phyloP scores from a whole-genome alignment of 2,888 invertebrate species.

The Caenorhabditis auriculariae region DNA sequence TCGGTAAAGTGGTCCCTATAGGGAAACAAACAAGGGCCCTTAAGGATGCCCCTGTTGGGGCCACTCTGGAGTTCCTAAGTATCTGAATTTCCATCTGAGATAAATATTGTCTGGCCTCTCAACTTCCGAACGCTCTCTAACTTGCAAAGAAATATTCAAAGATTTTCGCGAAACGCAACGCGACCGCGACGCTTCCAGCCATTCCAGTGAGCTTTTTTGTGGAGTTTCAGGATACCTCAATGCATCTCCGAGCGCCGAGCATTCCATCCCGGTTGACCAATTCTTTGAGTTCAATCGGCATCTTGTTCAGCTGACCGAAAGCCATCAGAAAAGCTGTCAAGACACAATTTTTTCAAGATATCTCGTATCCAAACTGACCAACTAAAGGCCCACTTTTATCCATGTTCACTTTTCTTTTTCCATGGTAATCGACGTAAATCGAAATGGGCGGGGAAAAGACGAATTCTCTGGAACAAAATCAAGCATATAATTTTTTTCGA shows the following conservation, averaged over 20 bases:
- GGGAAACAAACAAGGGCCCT: no score
- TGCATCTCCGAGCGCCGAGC: slow-evolving; percentile 44
- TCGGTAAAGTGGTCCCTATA: no score
- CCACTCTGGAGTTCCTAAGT: no score
- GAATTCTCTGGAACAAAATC: slow-evolving; percentile 72
- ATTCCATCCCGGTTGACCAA: slow-evolving; percentile 77
- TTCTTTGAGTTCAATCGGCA: slow-evolving; percentile 83
- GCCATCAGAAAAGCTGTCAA: slow-evolving; percentile 31
- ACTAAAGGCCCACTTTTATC: slow-evolving; percentile 74
- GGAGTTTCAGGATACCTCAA: slow-evolving; percentile 28
- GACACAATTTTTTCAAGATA: neutral
- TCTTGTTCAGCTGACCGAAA: slow-evolving; percentile 85
- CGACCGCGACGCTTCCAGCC: no score
- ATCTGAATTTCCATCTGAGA: no score
- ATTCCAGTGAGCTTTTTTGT: no score
- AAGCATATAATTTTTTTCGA: no score
- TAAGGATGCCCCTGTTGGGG: no score
- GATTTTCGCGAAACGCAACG: no score
- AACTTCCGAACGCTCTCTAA: no score
- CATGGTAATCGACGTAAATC: slow-evolving; percentile 90
- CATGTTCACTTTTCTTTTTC: slow-evolving; percentile 70
- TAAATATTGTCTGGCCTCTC: no score
- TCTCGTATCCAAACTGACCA: slow-evolving; percentile 72
- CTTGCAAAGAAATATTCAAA: no score
- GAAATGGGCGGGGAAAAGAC: slow-evolving; percentile 88